Percentiles rank a stretch among this genome's conserved stretches.
phyloP scores from a whole-genome alignment of 1,140 invertebrate species.

The Calliopsis andreniformis region DNA sequence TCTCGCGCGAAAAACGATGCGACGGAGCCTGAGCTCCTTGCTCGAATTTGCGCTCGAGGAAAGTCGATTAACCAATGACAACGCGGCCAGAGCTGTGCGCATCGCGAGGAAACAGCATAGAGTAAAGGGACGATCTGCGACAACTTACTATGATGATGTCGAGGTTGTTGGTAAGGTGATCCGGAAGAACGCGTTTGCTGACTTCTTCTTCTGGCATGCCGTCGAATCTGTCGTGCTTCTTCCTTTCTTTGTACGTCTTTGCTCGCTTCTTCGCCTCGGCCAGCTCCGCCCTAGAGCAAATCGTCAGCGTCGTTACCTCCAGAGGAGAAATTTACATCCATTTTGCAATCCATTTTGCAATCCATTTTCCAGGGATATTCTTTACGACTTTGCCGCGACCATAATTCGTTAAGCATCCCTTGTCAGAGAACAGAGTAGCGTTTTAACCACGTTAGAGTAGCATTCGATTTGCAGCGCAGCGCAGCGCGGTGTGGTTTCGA shows the following conservation, averaged over 20 bases:
- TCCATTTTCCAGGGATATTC: neutral
- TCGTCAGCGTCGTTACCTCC: neutral
- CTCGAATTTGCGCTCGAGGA: neutral
- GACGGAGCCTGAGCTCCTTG: neutral
- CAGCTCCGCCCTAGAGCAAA: slow-evolving; percentile 84
- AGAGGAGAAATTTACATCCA: neutral
- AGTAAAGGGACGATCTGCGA: too few species aligned
- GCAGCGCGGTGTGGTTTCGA: too few species aligned
- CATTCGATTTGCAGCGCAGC: neutral
- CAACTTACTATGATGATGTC: slow-evolving; percentile 98
- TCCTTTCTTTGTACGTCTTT: slow-evolving; percentile 92
- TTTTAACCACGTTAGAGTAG: neutral
- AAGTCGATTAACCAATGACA: neutral
- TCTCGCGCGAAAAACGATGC: slow-evolving; percentile 26
- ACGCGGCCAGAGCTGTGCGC: too few species aligned
- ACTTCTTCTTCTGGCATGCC: slow-evolving; percentile 98
- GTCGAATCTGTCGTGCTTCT: slow-evolving; percentile 98
- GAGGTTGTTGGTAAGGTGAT: slow-evolving; percentile 94
- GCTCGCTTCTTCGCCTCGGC: slow-evolving; percentile 85
- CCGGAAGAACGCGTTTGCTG: slow-evolving; percentile 93
- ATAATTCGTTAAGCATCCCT: neutral
- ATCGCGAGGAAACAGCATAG: too few species aligned
- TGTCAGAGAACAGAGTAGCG: neutral
- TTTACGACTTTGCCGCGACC: neutral
- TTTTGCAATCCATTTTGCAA: too few species aligned